These are phyloP conservation scores for Acropora yongei DNA, from an alignment of 64 coral and sea anemone genomes.

Conservation along the genomic window DNA sequence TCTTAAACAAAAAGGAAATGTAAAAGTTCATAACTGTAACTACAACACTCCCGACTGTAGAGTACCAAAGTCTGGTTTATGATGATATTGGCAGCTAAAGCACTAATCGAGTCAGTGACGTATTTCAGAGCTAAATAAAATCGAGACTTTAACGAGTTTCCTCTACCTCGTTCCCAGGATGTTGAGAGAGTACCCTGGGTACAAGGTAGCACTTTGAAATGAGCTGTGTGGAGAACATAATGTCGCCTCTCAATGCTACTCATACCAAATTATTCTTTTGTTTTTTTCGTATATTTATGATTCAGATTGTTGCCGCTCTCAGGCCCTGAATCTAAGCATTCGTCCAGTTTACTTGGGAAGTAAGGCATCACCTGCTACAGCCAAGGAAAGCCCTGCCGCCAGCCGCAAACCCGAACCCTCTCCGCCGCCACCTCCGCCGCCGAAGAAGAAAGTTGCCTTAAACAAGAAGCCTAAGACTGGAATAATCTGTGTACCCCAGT, in stretches of 20 bases:
- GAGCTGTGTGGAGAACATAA: too few relatives aligned
- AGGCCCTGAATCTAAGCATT: constrained; percentile 44
- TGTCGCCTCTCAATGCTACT: too few relatives aligned
- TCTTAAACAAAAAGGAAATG: too few relatives aligned
- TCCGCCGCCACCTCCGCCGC: constrained; percentile 7
- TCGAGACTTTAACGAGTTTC: background rate
- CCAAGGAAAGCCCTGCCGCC: background rate
- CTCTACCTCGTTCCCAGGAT: background rate
- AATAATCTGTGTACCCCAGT: constrained; percentile 1
- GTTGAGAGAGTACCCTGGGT: background rate
- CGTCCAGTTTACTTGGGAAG: constrained; percentile 49
- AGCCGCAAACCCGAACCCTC: background rate
- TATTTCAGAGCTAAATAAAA: background rate
- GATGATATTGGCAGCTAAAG: too few relatives aligned
- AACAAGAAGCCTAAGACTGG: background rate
- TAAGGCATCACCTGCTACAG: background rate
- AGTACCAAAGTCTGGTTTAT: too few relatives aligned
- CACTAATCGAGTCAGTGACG: too few relatives aligned
- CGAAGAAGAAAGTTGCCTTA: background rate
- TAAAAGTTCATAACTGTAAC: too few relatives aligned
- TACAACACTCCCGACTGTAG: too few relatives aligned
- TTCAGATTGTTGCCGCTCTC: constrained; percentile 69
- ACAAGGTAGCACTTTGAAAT: background rate
- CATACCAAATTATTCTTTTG: too few relatives aligned
- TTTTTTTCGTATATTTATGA: background rate